Conservation (phyloP, 2,797 vertebrate species). For the Accipiter badius region DNA sequence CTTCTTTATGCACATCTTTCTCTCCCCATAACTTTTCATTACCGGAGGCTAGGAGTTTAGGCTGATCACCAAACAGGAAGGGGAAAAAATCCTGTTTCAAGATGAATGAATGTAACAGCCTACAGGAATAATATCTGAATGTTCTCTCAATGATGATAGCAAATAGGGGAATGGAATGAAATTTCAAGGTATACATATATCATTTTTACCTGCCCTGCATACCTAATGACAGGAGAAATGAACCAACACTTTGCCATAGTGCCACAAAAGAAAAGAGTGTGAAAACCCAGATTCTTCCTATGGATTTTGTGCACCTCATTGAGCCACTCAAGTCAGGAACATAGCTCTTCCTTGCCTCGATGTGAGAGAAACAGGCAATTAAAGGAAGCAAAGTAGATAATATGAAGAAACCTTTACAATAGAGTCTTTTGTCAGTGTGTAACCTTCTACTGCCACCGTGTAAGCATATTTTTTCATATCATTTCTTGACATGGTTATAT, state of each 20-base stretch:
- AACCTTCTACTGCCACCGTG: background rate
- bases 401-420: background rate
- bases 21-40: conserved; percentile 40
- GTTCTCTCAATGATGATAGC: background rate
- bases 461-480: background rate
- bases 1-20: background rate
- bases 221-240: background rate
- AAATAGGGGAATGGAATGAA: background rate
- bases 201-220: background rate
- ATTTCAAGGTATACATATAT: background rate
- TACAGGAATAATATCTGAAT: background rate
- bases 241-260: background rate
- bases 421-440: background rate
- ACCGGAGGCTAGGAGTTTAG: background rate
- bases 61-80: background rate
- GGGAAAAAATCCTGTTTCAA: background rate
- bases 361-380: background rate
- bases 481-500: background rate
- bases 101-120: background rate
- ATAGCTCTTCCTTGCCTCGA: background rate
- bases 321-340: background rate
- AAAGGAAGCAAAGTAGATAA: background rate
- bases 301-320: background rate
- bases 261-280: background rate
- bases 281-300: background rate